Base-by-base conservation (phyloP, 2,113 vertebrate species). In the Oncorhynchus nerka region DNA sequence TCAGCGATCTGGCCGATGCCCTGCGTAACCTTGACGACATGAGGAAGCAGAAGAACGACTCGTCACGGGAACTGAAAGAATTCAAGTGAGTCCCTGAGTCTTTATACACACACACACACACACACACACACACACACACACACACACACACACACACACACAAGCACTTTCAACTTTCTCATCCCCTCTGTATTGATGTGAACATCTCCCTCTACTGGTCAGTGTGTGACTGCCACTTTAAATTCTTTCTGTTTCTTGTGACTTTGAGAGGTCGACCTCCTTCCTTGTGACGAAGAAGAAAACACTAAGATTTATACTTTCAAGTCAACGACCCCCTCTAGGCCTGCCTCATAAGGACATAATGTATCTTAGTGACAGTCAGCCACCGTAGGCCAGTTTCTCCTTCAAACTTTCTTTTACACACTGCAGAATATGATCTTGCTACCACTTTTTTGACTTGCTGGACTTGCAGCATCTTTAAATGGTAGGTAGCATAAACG, bases 21-120 rank as follows among this genome's bases (percentile, higher is more conserved):
- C 93, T 99, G 83, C 95, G 97, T 11, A 97, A 97, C 84, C 91
- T 99, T 83, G 97, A 99, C 3, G 97, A 99, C 55, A 99, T 95
- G 91, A 95, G 97, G 80, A 99, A 98, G 74, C 97, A 98, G 92
- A 97, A 97, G 80, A 99, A 99, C 0, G 97, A 99, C 0, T 87
- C 96, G 0, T 81, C 94, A 78, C 92, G 97, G 76, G 97, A 99
- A 74, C 91, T 99, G 68, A 98, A 98, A 84, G 97, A 98, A 68
- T 88, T 98, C 49, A 99, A 97, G 97, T 99, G 90, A 69, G 95
- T 90, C 9, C 30, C 32, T 19, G 28, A 7, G 13, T 13, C 28
- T 26, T 2, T 67, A 24, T 11, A 39, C 39, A 39, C 8, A 39
- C 34, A 39, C 34, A 32, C 30, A 32, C 30, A 32, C 30, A 32